These are phyloP conservation scores for Pseudomyrmex sp. DNA, from an alignment of 1,140 invertebrate genomes.

Conservation along the genomic window DNA sequence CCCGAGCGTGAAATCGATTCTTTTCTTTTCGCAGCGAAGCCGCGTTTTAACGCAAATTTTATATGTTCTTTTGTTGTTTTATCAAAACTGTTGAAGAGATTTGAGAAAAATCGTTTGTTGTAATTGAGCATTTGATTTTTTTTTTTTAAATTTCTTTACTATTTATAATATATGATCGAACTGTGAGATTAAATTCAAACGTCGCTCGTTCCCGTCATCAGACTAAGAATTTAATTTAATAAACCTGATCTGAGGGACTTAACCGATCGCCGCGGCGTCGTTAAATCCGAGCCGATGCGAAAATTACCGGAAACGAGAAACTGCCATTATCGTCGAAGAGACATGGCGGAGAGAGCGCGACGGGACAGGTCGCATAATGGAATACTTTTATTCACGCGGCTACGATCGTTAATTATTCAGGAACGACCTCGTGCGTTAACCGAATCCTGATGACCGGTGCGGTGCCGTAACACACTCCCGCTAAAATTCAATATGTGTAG, in stretches of 20 bases:
- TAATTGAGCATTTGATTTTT: too few species aligned
- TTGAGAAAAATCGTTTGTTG: background rate
- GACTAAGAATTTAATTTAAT: slow-evolving; percentile 20
- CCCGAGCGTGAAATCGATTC: background rate
- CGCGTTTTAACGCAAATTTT: background rate
- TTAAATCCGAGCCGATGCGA: slow-evolving; percentile 45
- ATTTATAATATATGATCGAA: too few species aligned
- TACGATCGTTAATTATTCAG: slow-evolving; percentile 78
- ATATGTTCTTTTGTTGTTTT: too few species aligned
- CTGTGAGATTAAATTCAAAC: too few species aligned
- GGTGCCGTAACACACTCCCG: slow-evolving; percentile 26
- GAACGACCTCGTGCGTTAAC: slow-evolving; percentile 72
- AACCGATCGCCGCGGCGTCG: background rate
- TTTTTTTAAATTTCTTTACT: too few species aligned
- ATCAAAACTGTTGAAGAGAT: background rate
- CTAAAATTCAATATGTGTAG: slow-evolving; percentile 54
- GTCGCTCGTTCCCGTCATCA: background rate
- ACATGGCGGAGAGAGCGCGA: slow-evolving; percentile 63
- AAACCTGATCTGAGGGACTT: background rate
- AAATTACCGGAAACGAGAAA: slow-evolving; percentile 74
- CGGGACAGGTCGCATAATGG: slow-evolving; percentile 77
- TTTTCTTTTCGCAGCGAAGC: background rate
- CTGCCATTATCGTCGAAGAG: slow-evolving; percentile 75
- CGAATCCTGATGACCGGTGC: slow-evolving; percentile 53
- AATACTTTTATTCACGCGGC: slow-evolving; percentile 79